Base-by-base conservation (phyloP, 2,113 vertebrate species). In the Cryptotis parvus region DNA sequence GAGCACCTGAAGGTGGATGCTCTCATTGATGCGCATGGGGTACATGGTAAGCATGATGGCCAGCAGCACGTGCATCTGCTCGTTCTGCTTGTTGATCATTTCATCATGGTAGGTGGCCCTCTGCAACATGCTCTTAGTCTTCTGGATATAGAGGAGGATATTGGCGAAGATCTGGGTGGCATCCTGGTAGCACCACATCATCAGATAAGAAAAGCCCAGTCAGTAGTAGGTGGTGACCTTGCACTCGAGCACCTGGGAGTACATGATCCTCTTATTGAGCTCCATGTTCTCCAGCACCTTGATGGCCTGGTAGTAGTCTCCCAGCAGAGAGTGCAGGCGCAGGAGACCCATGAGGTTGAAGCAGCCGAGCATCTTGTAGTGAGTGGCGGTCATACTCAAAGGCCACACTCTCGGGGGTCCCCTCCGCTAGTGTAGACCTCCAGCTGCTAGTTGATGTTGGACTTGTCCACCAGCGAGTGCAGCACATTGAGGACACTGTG, bases 191-290 rank as follows among this genome's bases (percentile, higher is more conserved):
- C 99, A 98, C 10, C 99, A 98, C 99, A 99, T 99, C 99, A 99
- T 99, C 70, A 99, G 97, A 96, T 99, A 99, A 0, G 99, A 99
- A 0, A 99, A 99, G 24, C 99, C 99, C 84, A 99, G 99, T 0
- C 99, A 99, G 96, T 99, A 99, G 95, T 99, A 99, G 0, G 99
- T 99, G 94, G 99, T 99, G 92, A 99, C 99, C 96, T 99, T 99
- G 95, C 99, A 99, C 97, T 99, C 99, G 0, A 99, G 99, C 39
- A 99, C 99, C 22, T 99, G 98, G 0, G 99, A 99, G 84, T 99
- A 99, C 99, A 99, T 99, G 94, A 99, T 99, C 99, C 99, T 99
- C 97, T 99, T 99, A 97, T 99, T 99, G 92, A 99, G 99, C 84
- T 99, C 99, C 0, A 99, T 99, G 95, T 99, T 99, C 98, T 99